These are phyloP conservation scores for Polydesmus complanatus DNA, from an alignment of 2,888 invertebrate genomes.

Conservation along the genomic window DNA sequence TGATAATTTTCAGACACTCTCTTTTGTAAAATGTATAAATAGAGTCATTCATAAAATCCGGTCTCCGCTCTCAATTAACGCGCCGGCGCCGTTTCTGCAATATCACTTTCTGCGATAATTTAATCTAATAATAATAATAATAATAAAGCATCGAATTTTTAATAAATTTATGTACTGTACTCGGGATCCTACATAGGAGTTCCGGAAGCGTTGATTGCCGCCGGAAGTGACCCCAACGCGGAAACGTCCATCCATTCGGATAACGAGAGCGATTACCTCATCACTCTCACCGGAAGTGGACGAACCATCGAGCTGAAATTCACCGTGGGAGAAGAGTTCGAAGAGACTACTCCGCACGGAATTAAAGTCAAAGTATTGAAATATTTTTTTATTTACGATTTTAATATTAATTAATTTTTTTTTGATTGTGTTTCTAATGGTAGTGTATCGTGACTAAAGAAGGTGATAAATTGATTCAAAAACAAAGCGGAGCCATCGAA, in stretches of 20 bases:
- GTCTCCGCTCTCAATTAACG: too few relatives aligned
- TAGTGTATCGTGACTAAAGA: constrained; percentile 1
- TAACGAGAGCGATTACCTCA: not conserved
- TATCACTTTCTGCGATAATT: too few relatives aligned
- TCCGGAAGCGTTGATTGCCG: not conserved
- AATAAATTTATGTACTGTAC: not conserved
- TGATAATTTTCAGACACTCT: too few relatives aligned
- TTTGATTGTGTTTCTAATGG: not conserved
- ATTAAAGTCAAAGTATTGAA: constrained; percentile 3
- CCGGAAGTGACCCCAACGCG: constrained; percentile 4
- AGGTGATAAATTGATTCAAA: constrained; percentile 5
- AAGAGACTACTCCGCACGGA: constrained; percentile 6
- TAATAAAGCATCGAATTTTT: not conserved
- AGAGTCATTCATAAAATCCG: too few relatives aligned
- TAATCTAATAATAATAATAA: too few relatives aligned
- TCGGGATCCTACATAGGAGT: not conserved
- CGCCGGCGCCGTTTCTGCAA: too few relatives aligned
- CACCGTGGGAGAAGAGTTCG: not conserved
- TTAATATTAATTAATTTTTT: not conserved
- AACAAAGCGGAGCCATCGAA: not conserved
- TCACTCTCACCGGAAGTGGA: constrained; percentile 1
- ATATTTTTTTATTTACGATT: too few relatives aligned
- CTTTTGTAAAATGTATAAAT: too few relatives aligned
- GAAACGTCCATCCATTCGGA: not conserved
- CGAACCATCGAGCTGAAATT: not conserved